phyloP scores from a whole-genome alignment of 2,888 invertebrate genomes.

The Aricia artaxerxes region DNA sequence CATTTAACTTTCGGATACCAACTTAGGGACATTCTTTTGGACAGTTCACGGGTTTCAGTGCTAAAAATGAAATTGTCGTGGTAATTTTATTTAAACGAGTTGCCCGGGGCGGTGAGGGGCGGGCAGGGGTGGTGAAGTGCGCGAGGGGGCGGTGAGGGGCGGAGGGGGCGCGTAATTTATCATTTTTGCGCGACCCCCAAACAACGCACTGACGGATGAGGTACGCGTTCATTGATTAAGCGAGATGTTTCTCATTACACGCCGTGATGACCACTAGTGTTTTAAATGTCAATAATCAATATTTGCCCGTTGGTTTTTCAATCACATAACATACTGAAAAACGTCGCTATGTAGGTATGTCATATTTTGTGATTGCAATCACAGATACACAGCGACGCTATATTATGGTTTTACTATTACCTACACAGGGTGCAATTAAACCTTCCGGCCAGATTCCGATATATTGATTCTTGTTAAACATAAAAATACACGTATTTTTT shows the following conservation, averaged over 20 bases:
- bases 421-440: too few relatives aligned
- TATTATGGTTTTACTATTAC: too few relatives aligned
- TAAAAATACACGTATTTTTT: too few relatives aligned
- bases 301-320: too few relatives aligned
- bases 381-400: too few relatives aligned
- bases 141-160: conserved; percentile 23
- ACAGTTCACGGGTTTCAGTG: conserved; percentile 54
- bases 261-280: not conserved
- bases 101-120: conserved; percentile 38
- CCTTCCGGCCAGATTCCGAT: too few relatives aligned
- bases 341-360: too few relatives aligned
- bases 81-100: conserved; percentile 48
- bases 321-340: too few relatives aligned
- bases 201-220: not conserved
- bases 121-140: conserved; percentile 18
- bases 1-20: conserved; percentile 71
- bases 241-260: not conserved
- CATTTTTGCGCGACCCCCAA: conserved; percentile 14
- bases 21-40: conserved; percentile 64
- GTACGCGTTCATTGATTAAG: not conserved
- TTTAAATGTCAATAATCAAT: too few relatives aligned
- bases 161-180: conserved; percentile 36
- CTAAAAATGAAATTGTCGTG: conserved; percentile 56
- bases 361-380: too few relatives aligned
- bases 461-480: too few relatives aligned